Conservation (phyloP, 2,888 invertebrate genomes). For the Dicyrtomina minuta region DNA sequence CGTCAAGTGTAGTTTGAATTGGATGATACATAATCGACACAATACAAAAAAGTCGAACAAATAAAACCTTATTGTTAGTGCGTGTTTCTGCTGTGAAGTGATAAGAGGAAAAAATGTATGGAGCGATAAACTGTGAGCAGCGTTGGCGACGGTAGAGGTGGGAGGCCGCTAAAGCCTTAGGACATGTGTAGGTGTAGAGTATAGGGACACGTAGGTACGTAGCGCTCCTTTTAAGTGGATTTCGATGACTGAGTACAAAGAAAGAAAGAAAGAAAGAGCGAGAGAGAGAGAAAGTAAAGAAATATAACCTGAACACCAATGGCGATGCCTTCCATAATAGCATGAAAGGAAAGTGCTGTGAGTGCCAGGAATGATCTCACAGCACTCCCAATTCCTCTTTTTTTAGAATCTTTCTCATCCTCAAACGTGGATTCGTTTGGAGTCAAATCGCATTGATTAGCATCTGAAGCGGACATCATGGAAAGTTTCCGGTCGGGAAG, state of each 20-base stretch:
- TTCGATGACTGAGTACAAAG: not conserved
- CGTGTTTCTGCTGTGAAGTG: no score
- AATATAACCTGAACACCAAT: constrained; percentile 68
- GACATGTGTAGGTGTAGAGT: no score
- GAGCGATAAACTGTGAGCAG: no score
- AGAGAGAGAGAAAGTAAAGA: not conserved
- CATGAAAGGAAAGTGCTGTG: constrained; percentile 74
- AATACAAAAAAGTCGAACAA: no score
- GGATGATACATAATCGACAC: no score
- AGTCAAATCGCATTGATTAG: not conserved
- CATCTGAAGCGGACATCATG: not conserved
- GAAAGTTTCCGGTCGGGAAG: not conserved
- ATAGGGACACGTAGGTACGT: no score
- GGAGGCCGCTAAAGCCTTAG: no score
- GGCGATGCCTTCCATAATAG: constrained; percentile 76
- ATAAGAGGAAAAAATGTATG: no score
- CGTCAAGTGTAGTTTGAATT: no score
- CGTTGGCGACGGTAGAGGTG: no score
- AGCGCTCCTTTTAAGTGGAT: no score
- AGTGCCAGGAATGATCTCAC: constrained; percentile 56
- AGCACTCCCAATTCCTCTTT: constrained; percentile 2
- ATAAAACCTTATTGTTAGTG: no score
- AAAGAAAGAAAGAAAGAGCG: not conserved
- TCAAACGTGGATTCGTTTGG: constrained; percentile 3
- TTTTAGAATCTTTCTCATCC: not conserved